phyloP scores from a whole-genome alignment of 2,797 vertebrate species.

The Aplochiton taeniatus region DNA sequence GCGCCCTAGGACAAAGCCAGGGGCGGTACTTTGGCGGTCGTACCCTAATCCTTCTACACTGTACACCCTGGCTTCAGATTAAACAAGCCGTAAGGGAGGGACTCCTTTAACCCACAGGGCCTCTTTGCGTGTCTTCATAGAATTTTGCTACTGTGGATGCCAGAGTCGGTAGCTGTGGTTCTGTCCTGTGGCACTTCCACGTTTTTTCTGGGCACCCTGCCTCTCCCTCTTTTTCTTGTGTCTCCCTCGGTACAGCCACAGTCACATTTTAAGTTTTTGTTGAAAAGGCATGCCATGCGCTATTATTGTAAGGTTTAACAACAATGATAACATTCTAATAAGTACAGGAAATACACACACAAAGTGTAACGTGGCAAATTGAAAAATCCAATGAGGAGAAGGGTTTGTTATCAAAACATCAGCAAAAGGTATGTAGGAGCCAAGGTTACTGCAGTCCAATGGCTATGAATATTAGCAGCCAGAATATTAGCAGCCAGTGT shows the following conservation, averaged over 20 bases:
- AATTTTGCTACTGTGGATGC: conserved; percentile 45
- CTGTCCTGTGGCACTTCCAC: conserved; percentile 38
- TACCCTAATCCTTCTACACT: conserved; percentile 59
- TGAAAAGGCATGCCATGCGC: conserved; percentile 25
- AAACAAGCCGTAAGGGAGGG: conserved; percentile 55
- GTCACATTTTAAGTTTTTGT: conserved; percentile 37
- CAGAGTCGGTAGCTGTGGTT: conserved; percentile 37
- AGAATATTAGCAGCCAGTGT: no score
- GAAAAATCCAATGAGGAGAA: no score
- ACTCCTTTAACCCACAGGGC: conserved; percentile 34
- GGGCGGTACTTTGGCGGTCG: conserved; percentile 31
- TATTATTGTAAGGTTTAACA: conserved; percentile 38
- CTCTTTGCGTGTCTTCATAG: conserved; percentile 48
- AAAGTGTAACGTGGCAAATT: no score
- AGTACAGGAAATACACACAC: conserved; percentile 1
- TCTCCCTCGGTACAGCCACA: conserved; percentile 35
- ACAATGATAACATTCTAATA: not conserved
- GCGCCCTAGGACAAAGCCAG: conserved; percentile 64
- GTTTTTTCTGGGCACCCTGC: conserved; percentile 29
- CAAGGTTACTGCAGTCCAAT: no score
- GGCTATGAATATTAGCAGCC: no score
- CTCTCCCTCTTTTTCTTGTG: conserved; percentile 30
- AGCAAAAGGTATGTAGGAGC: no score
- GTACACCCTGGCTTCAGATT: conserved; percentile 55
- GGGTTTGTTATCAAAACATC: no score